Evolutionary conservation across 2,888 invertebrate genomes (phyloP).

Genomic region (Chesias legatella): DNA sequence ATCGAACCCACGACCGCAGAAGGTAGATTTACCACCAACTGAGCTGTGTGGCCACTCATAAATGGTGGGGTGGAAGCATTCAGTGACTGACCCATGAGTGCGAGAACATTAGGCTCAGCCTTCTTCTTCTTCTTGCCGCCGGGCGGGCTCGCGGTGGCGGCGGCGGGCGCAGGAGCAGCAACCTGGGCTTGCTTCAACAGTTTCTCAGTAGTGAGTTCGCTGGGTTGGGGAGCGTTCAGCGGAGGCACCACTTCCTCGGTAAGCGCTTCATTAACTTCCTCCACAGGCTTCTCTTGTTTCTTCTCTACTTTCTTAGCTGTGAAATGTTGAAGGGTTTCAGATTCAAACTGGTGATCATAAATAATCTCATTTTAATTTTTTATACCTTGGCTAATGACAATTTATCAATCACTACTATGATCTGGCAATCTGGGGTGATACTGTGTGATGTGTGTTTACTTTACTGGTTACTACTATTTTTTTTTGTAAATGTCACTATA

Average conservation of each 20-base stretch:
- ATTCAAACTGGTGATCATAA: too few relatives aligned
- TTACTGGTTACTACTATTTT: too few relatives aligned
- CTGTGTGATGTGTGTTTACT: too few relatives aligned
- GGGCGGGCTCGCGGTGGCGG: slow-evolving; percentile 44
- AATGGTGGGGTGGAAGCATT: neutral
- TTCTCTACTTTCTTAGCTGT: slow-evolving; percentile 63
- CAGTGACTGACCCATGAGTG: slow-evolving; percentile 61
- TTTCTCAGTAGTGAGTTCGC: slow-evolving; percentile 69
- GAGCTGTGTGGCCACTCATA: too few relatives aligned
- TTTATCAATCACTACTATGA: too few relatives aligned
- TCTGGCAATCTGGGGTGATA: too few relatives aligned
- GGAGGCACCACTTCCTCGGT: slow-evolving; percentile 63
- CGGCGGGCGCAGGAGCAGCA: slow-evolving; percentile 28
- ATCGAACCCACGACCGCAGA: too few relatives aligned
- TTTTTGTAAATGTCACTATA: too few relatives aligned
- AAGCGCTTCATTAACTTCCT: slow-evolving; percentile 36
- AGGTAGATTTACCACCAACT: too few relatives aligned
- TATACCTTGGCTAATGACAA: too few relatives aligned
- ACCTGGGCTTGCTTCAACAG: slow-evolving; percentile 60
- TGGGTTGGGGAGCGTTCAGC: slow-evolving; percentile 63
- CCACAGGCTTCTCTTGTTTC: slow-evolving; percentile 36
- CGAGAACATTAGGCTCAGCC: slow-evolving; percentile 58
- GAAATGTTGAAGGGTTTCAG: neutral
- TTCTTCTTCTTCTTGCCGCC: slow-evolving; percentile 69
- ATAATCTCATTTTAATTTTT: too few relatives aligned